Percentiles rank a stretch among this genome's conserved stretches.
phyloP scores from a whole-genome alignment of 2,888 invertebrate species.

The Epicampocera succincta region DNA sequence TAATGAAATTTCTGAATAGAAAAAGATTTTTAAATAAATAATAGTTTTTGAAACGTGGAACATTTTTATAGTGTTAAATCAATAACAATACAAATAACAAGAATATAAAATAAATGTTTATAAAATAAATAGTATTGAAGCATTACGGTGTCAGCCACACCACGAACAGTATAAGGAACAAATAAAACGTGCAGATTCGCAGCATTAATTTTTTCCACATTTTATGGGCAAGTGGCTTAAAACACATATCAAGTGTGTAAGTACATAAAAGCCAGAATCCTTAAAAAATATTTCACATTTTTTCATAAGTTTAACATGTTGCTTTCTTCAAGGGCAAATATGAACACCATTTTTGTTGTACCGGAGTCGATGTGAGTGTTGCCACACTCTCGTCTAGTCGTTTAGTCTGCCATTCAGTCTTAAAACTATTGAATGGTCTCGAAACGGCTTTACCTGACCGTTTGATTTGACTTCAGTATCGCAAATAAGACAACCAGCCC shows the following conservation, averaged over 20 bases:
- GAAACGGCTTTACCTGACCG: background rate
- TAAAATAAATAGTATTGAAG: no score
- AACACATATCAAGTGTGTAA: no score
- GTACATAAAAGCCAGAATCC: no score
- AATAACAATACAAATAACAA: constrained; percentile 14
- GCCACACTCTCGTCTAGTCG: constrained; percentile 49
- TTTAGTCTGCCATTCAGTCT: constrained; percentile 10
- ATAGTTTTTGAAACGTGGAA: constrained; percentile 18
- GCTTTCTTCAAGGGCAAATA: no score
- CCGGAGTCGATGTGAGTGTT: constrained; percentile 27
- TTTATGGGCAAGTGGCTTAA: no score
- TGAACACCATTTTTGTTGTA: constrained; percentile 15
- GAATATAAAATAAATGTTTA: constrained; percentile 1
- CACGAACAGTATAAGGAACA: no score
- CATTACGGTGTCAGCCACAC: no score
- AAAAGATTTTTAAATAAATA: constrained; percentile 21
- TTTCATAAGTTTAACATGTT: no score
- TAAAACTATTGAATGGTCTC: background rate
- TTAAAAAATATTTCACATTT: no score
- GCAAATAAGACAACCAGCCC: background rate
- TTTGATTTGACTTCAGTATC: background rate
- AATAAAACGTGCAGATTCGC: no score
- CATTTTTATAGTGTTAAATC: constrained; percentile 30
- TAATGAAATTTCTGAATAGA: background rate
- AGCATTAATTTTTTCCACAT: no score